Base-by-base conservation (phyloP, 2,888 invertebrate species). In the Epistrophella euchroma region DNA sequence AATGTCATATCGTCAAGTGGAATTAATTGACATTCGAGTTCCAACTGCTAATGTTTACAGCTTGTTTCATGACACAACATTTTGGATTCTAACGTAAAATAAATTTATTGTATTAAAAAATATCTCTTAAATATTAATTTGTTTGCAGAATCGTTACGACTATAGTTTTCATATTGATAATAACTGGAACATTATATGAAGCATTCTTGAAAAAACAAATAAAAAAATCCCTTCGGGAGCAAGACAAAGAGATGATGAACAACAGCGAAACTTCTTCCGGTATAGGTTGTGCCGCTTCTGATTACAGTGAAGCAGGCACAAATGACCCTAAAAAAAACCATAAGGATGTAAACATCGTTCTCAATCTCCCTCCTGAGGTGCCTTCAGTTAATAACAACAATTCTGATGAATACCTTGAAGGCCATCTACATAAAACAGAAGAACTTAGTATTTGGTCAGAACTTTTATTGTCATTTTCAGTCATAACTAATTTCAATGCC, bases 401-500 rank as follows among this genome's bases (percentile, higher is more conserved):
- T 58, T 94, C 94, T 0, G 94, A 94, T 84, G 94, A 95, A 89
- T 93, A 94, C 17, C 93, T 95, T 77, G 94, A 94, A 25, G 91
- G 91, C 0, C 93, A 92, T 92, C 88, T 94, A 80, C 93, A 93
- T 1, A 93, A 93, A 56, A 94, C 94, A n/a, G 91, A 91, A 58
- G 92, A 92, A 86, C 89, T 92, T n/a, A 90, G 91, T 89, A 89
- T 92, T 70, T 91, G 90, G 78, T 91, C 92, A 2, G 95, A 96
- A 90, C 92, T 97, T 77, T 92, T 97, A 88, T 94, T 97, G 11
- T 96, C 97, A 85, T 97, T 97, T 92, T 96, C 97, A 19, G 93
- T 96, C 88, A 94, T 95, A 89, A 96, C 96, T 88, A 97, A 97
- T 90, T 93, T 96, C 89, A 95, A 95, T 92, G 96, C 96, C 90